Percentiles rank a stretch among this genome's conserved stretches.
Conservation (phyloP, 2,797 vertebrate genomes). For the Rachycentron canadum region DNA sequence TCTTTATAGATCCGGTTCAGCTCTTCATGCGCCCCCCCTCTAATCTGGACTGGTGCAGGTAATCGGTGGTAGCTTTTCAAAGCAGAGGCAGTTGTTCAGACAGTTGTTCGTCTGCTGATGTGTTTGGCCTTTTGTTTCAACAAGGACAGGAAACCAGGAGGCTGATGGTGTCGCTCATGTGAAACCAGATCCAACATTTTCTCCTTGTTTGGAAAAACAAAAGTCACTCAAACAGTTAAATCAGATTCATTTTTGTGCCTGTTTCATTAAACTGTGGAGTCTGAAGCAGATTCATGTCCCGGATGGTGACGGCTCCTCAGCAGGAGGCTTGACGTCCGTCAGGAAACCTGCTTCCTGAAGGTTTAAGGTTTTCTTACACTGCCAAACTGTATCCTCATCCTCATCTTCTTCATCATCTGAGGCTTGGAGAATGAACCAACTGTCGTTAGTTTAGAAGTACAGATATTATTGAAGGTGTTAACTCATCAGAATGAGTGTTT, state of each 20-base stretch:
- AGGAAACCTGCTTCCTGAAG: background rate
- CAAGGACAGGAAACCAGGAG: no score
- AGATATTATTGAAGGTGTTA: background rate
- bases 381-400: background rate
- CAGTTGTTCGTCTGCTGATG: background rate
- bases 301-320: background rate
- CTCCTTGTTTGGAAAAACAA: background rate
- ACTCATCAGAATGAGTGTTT: background rate
- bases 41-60: background rate
- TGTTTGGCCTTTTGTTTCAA: no score
- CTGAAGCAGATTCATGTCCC: background rate
- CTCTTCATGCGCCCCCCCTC: background rate
- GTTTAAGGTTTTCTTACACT: background rate
- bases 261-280: background rate
- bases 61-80: background rate
- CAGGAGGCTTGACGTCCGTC: background rate
- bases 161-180: background rate
- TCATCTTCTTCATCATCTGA: background rate
- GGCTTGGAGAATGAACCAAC: background rate
- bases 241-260: slow-evolving; percentile 6
- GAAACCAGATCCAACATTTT: background rate
- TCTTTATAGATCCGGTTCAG: no score
- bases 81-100: background rate
- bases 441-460: no score
- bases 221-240: background rate